phyloP scores from a whole-genome alignment of 37 sponge, comb jelly and placozoan genomes.

The Aplysina aerophoba region DNA sequence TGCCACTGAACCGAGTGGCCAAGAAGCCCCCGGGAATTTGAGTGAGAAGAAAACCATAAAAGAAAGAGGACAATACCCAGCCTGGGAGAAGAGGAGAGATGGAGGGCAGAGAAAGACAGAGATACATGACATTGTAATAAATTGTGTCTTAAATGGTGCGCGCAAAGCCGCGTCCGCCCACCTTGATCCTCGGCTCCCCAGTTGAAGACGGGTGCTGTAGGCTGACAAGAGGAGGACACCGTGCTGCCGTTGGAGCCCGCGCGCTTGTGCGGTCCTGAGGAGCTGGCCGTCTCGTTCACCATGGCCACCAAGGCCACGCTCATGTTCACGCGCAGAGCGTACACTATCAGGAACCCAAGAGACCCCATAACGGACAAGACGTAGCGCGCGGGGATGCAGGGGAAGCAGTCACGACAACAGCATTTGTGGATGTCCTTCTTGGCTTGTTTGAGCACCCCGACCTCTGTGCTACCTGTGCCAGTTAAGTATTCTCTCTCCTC shows the following conservation, averaged over 20 bases:
- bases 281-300: constrained; percentile 61
- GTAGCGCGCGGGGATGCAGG: constrained; percentile 75
- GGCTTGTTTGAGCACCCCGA: too few species aligned
- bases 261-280: neutral
- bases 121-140: neutral
- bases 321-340: constrained; percentile 83
- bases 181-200: neutral
- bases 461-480: too few species aligned
- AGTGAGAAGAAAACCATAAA: constrained; percentile 89
- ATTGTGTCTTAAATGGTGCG: too few species aligned
- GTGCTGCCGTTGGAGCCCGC: neutral
- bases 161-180: neutral
- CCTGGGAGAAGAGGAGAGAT: constrained; percentile 49
- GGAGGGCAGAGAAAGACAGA: too few species aligned
- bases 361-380: constrained; percentile 62
- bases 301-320: constrained; percentile 87
- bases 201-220: constrained; percentile 14
- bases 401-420: constrained; percentile 25
- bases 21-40: constrained; percentile 94
- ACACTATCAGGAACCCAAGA: constrained; percentile 78
- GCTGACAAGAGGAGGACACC: neutral
- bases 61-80: constrained; percentile 81
- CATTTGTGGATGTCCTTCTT: too few species aligned
- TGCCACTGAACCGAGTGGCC: constrained; percentile 74
- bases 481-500: too few species aligned